Evolutionary conservation across 1,140 invertebrate species (phyloP).

Genomic region (honey bee (Apis mellifera)): Amel_HAv3.1 CM009941.2:13480001-13480500

Average conservation of each 20-base stretch:
- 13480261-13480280: too few species aligned
- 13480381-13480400: constrained; percentile 10
- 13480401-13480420: not conserved
- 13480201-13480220: not conserved
- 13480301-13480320: not conserved
- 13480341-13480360: constrained; percentile 45
- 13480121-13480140: not conserved
- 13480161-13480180: not conserved
- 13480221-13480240: not conserved
- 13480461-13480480: not conserved
- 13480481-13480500: constrained; percentile 42
- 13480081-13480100: not conserved
- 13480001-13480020: too few species aligned
- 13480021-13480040: too few species aligned
- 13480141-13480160: not conserved
- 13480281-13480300: not conserved
- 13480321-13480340: not conserved
- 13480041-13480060: constrained; percentile 10
- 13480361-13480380: constrained; percentile 10
- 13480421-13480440: not conserved
- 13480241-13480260: not conserved
- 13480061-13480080: not conserved
- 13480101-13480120: not conserved
- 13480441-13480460: constrained; percentile 2
- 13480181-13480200: not conserved